Percentiles rank a stretch among this genome's conserved stretches.
Evolutionary conservation across 2,113 vertebrate species (phyloP).

Genomic region (Pollachius pollachius): DNA sequence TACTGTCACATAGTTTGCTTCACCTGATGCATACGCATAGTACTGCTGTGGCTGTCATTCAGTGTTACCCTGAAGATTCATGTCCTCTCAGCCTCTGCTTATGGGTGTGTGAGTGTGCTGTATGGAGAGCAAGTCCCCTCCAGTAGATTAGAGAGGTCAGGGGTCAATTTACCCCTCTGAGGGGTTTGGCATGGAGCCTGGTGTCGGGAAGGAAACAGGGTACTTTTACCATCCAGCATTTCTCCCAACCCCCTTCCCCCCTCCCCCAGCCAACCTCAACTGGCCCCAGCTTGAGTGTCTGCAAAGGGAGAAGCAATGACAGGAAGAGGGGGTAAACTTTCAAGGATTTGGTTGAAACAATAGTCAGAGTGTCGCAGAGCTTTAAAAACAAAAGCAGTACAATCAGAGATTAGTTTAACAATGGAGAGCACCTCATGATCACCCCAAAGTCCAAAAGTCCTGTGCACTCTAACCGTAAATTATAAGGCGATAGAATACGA

Average conservation of each 20-base stretch:
- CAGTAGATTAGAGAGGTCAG: background rate
- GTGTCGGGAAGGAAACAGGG: conserved; percentile 69
- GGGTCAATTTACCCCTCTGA: conserved; percentile 18
- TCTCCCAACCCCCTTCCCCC: conserved; percentile 45
- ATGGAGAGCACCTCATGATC: no score
- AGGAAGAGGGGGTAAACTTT: conserved; percentile 75
- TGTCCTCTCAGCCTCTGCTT: no score
- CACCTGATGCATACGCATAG: background rate
- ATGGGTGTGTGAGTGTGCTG: no score
- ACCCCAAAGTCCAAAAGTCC: no score
- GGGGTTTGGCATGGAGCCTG: conserved; percentile 58
- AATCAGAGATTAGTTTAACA: no score
- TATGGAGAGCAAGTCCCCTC: background rate
- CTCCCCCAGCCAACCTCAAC: conserved; percentile 2
- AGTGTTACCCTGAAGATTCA: no score
- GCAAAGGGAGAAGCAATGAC: conserved; percentile 71
- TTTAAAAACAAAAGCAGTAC: no score
- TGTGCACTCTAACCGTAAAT: no score
- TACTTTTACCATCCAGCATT: conserved; percentile 71
- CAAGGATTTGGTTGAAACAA: background rate
- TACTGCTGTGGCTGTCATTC: background rate
- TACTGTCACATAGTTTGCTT: background rate
- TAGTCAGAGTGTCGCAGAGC: no score
- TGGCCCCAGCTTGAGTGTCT: conserved; percentile 67
- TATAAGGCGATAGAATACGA: no score